These are phyloP conservation scores for Bombus soroeensis DNA, from an alignment of 1,140 invertebrate genomes.

Conservation along the genomic window DNA sequence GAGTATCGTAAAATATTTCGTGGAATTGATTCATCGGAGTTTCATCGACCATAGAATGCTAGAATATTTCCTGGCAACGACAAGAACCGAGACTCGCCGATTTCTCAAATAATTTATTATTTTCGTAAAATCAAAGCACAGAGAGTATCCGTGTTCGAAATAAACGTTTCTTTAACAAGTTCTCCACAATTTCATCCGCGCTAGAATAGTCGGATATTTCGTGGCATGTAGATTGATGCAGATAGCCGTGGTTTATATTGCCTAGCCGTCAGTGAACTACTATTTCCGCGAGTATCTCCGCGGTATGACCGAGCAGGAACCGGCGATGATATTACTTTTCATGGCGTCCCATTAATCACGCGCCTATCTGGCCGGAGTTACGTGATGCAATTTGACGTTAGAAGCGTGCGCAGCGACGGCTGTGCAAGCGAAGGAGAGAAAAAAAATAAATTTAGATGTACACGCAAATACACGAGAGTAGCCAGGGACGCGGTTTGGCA, in stretches of 20 bases:
- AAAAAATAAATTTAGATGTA: not conserved
- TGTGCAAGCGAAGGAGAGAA: too few relatives aligned
- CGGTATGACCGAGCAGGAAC: slow-evolving; percentile 22
- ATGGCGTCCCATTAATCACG: slow-evolving; percentile 48
- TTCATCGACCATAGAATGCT: too few relatives aligned
- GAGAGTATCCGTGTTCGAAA: not conserved
- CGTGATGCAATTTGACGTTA: slow-evolving; percentile 40
- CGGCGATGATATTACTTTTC: slow-evolving; percentile 47
- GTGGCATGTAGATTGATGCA: slow-evolving; percentile 33
- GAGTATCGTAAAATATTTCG: too few relatives aligned
- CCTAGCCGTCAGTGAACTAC: slow-evolving; percentile 12
- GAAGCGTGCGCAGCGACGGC: not conserved
- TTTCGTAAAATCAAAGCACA: not conserved
- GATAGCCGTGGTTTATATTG: slow-evolving; percentile 26
- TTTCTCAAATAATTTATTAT: not conserved
- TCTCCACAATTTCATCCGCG: slow-evolving; percentile 14
- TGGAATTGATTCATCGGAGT: too few relatives aligned
- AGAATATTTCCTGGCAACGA: too few relatives aligned
- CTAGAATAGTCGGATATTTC: not conserved
- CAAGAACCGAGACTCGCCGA: not conserved
- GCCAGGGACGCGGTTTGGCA: too few relatives aligned
- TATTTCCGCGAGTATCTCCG: slow-evolving; percentile 38
- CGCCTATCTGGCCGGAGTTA: slow-evolving; percentile 18
- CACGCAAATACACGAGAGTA: not conserved
- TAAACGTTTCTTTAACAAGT: not conserved